Evolutionary conservation across 1,140 invertebrate species (phyloP).

Genomic region (Plodia interpunctella): DNA sequence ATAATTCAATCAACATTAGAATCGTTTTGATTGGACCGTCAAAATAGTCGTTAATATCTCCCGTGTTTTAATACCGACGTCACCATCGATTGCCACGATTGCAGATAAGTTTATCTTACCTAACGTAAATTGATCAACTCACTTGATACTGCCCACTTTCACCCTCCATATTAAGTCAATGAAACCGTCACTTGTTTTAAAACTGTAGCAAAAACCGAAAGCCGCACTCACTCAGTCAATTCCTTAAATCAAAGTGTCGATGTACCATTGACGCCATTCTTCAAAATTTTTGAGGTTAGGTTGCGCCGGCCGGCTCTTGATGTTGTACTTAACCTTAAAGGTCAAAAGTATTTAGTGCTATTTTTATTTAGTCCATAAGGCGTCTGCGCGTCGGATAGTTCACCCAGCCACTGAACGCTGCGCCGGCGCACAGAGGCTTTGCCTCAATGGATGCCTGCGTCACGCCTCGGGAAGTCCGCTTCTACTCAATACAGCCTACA

Average conservation of each 20-base stretch:
- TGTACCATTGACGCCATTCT: conserved; percentile 48
- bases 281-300: conserved; percentile 42
- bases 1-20: not conserved
- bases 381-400: conserved; percentile 69
- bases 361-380: conserved; percentile 52
- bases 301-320: conserved; percentile 27
- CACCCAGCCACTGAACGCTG: conserved; percentile 64
- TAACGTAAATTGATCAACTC: conserved; percentile 35
- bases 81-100: conserved; percentile 11
- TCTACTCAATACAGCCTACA: conserved; percentile 41
- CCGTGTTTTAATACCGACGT: conserved; percentile 13
- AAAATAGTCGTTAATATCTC: not conserved
- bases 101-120: conserved; percentile 19
- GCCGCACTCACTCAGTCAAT: conserved; percentile 59
- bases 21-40: not conserved
- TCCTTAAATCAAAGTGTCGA: conserved; percentile 44
- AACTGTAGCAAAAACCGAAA: conserved; percentile 51
- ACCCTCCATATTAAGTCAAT: conserved; percentile 39
- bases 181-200: conserved; percentile 44
- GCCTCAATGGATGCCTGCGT: conserved; percentile 62
- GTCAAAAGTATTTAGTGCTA: not conserved
- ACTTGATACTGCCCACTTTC: conserved; percentile 38
- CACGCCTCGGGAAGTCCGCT: conserved; percentile 69
- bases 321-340: not conserved
- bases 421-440: conserved; percentile 50